Base-by-base conservation (phyloP, 2,113 vertebrate species). In the Clarias batrachus region DNA sequence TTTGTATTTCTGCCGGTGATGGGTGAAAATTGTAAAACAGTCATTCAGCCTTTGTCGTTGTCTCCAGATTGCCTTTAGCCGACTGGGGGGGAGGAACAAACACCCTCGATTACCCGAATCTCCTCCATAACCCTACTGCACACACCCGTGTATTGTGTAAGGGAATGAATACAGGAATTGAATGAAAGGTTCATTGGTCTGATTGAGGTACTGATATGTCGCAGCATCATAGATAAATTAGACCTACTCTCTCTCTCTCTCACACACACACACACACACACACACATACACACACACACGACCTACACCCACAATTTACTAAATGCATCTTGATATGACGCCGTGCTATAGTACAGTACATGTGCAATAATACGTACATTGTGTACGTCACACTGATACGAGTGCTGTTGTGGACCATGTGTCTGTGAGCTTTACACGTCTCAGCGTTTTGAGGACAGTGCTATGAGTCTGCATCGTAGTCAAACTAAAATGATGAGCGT, bases 401-500 rank as follows among this genome's bases (percentile, higher is more conserved):
- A 62, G 79, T 71, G 66, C 17, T 23, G 14, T 27, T 65, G 12
- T 16, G 33, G 16, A 7, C n/a, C 11, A 4, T 74, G 23, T 82
- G 70, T 65, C 52, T 52, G 57, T 70, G 52, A 79, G 68, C 30
- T 65, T 56, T 30, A 81, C 56, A 60, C 4, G 19, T 77, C 17
- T 80, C 60, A 56, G 70, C 83, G 77, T 71, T 86, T n/a, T 82
- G 59, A 76, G 33, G 60, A 59, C 65, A 52, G 68, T 70, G 74
- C 84, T 87, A 57, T 80, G 82, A 74, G 73, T 68, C 71, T 87
- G 59, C 54, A 81, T 16, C 78, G 41, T 81, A 85, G 63, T 74
- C 84, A 83, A 87, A 91, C 90, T 89, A 89, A 16, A 16, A 41
- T 30, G 8, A 25, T 59, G 19, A 65, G 70, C 74, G n/a, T 91